Evolutionary conservation across 2,797 vertebrate species (phyloP).

Genomic region (Serranus cabrilla): DNA sequence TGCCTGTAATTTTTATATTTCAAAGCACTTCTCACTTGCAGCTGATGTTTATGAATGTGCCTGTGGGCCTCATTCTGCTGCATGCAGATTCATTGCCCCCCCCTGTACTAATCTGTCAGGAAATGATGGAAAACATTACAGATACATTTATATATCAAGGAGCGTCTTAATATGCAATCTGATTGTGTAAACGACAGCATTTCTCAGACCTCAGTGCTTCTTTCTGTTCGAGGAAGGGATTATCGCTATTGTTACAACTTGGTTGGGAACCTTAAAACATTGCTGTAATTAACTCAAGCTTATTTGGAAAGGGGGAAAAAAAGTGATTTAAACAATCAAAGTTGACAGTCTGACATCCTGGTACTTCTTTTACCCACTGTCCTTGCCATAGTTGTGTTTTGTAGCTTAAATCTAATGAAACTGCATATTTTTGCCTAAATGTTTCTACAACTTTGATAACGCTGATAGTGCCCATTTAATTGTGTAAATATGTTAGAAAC

Average conservation of each 20-base stretch:
- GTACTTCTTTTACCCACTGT: too few relatives aligned
- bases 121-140: conserved; percentile 12
- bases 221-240: neutral
- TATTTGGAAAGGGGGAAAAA: too few relatives aligned
- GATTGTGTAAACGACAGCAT: neutral
- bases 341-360: too few relatives aligned
- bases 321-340: too few relatives aligned
- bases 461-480: too few relatives aligned
- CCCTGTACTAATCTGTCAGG: conserved; percentile 7
- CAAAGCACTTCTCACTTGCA: conserved; percentile 3
- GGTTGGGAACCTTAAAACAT: neutral
- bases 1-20: conserved; percentile 4
- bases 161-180: neutral
- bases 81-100: neutral
- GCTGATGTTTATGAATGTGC: conserved; percentile 13
- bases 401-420: too few relatives aligned
- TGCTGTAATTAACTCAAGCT: too few relatives aligned
- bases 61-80: conserved; percentile 23
- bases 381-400: too few relatives aligned
- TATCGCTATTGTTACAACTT: neutral
- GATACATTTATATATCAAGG: neutral
- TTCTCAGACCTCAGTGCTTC: neutral
- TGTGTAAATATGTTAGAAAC: too few relatives aligned
- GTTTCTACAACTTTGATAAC: too few relatives aligned
- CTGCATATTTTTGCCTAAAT: too few relatives aligned